Evolutionary conservation across 2,113 vertebrate genomes (phyloP).

Genomic region (Cyprinodon brontotheroides): DNA sequence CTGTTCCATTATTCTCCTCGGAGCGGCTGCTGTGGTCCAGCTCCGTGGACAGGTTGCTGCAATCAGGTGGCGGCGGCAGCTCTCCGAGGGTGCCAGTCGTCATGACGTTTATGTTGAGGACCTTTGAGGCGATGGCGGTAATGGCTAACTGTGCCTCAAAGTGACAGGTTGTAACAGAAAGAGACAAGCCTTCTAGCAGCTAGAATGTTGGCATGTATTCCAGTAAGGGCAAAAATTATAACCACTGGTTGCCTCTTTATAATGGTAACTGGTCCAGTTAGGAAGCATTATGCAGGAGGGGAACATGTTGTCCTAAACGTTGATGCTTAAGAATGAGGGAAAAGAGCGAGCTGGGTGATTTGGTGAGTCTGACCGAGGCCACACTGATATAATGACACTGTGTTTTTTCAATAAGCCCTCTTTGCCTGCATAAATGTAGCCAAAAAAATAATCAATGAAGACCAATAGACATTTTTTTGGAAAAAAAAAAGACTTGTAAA

Average conservation of each 20-base stretch:
- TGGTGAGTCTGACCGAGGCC: neutral
- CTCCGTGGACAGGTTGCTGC: neutral
- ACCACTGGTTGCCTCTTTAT: neutral
- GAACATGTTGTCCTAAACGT: neutral
- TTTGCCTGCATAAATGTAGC: no score
- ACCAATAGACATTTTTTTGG: no score
- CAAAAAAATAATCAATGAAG: no score
- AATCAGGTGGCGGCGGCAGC: neutral
- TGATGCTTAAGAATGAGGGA: no score
- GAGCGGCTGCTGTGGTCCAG: conserved; percentile 19
- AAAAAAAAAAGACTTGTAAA: no score
- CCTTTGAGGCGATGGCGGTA: neutral
- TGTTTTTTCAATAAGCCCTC: no score
- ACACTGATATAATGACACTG: neutral
- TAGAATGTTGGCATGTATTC: neutral
- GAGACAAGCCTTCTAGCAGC: neutral
- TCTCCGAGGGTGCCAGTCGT: neutral
- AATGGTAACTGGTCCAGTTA: neutral
- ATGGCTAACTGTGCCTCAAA: neutral
- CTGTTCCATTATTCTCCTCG: conserved; percentile 2
- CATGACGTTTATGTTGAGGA: neutral
- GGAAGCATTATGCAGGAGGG: neutral
- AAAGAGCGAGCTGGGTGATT: neutral
- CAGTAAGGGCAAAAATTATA: neutral
- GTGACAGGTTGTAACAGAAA: neutral